Conservation (phyloP, 2,113 vertebrate species). For the Rhabdomys dilectus region DNA sequence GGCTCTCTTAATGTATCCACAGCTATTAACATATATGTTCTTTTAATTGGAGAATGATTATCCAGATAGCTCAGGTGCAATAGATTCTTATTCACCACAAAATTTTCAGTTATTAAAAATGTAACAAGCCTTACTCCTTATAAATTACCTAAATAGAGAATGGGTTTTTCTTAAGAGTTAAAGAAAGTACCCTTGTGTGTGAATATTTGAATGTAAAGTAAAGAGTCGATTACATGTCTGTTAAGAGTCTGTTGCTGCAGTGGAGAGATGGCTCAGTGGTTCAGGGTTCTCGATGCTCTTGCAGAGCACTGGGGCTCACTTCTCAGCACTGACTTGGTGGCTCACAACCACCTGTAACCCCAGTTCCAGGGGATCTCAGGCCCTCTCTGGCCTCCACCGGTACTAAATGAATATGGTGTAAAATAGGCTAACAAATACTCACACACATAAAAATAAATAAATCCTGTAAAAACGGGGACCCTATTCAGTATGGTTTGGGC, state of each 20-base stretch:
- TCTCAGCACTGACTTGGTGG: neutral
- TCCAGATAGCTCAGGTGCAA: neutral
- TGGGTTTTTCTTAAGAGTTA: neutral
- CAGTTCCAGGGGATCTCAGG: neutral
- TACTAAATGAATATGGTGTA: neutral
- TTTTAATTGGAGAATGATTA: constrained; percentile 42
- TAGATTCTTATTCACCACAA: constrained; percentile 22
- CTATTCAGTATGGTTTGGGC: neutral
- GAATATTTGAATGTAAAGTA: constrained; percentile 40
- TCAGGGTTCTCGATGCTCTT: neutral
- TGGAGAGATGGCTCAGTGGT: neutral
- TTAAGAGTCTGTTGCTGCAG: neutral
- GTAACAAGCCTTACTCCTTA: neutral
- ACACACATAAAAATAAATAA: neutral
- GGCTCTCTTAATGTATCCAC: neutral
- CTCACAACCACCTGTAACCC: neutral
- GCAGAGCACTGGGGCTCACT: neutral
- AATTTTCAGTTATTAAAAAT: constrained; percentile 7
- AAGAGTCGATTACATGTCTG: neutral
- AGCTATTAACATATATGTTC: neutral
- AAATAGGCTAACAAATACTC: neutral
- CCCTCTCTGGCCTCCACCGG: neutral
- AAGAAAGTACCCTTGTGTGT: neutral
- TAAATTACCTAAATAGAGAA: neutral
- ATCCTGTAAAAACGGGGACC: neutral